Evolutionary conservation across 1,140 invertebrate species (phyloP).

Genomic region (Bilobella aurantiaca): DNA sequence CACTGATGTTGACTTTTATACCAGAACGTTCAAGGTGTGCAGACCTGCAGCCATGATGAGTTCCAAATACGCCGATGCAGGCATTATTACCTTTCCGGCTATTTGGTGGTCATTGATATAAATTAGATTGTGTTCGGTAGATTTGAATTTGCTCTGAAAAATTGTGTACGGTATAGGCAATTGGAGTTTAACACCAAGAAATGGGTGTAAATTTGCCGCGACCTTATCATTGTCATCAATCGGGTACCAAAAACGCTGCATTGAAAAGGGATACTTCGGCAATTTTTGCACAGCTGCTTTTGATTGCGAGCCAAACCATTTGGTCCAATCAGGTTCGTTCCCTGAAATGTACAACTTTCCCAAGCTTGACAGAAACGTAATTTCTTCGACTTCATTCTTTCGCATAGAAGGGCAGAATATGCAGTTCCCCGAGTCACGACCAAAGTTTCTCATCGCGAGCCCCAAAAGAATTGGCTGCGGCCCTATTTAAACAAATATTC

Average conservation of each 20-base stretch:
- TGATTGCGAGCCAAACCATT: not conserved
- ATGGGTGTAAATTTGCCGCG: too few relatives aligned
- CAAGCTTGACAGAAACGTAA: conserved; percentile 2
- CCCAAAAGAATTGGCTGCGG: conserved; percentile 13
- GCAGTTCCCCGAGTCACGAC: not conserved
- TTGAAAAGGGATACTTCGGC: conserved; percentile 22
- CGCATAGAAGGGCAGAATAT: conserved; percentile 14
- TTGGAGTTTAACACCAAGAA: not conserved
- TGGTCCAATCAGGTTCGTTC: conserved; percentile 12
- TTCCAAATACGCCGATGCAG: conserved; percentile 15
- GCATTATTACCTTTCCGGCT: conserved; percentile 11
- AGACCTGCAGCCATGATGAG: conserved; percentile 12
- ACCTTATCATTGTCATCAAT: not conserved
- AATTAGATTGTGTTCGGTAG: not conserved
- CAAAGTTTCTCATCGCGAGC: conserved; percentile 1
- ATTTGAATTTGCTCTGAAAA: not conserved
- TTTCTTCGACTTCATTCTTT: conserved; percentile 10
- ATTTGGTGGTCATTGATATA: conserved; percentile 12
- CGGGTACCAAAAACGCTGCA: conserved; percentile 13
- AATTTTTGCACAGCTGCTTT: not conserved
- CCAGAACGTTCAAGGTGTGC: not conserved
- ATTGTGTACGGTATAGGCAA: not conserved
- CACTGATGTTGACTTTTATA: not conserved
- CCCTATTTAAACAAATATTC: conserved; percentile 14
- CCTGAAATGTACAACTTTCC: conserved; percentile 13